Percentiles rank a stretch among this genome's conserved stretches.
phyloP scores from a whole-genome alignment of 2,888 invertebrate genomes.

The Melanchra persicariae region DNA sequence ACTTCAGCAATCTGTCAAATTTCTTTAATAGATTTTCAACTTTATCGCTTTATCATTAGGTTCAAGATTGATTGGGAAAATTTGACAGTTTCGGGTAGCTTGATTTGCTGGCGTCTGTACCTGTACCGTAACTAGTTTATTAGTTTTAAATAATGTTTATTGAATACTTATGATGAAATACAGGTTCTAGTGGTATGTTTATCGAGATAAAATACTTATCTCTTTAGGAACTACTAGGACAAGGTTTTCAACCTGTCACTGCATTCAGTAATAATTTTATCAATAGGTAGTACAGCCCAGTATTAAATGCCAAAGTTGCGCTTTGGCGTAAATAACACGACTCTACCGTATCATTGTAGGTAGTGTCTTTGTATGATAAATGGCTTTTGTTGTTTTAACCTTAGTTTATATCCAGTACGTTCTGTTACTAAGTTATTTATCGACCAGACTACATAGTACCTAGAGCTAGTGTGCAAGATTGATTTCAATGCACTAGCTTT shows the following conservation, averaged over 20 bases:
- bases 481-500: no score
- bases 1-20: no score
- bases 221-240: slow-evolving; percentile 9
- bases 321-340: background rate
- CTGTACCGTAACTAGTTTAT: no score
- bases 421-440: no score
- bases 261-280: slow-evolving; percentile 12
- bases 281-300: background rate
- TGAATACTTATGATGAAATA: background rate
- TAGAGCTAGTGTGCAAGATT: no score
- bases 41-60: no score
- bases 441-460: no score
- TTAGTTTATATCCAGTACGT: background rate
- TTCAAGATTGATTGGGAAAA: no score
- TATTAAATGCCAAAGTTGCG: slow-evolving; percentile 35
- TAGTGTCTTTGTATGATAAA: slow-evolving; percentile 9
- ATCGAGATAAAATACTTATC: background rate
- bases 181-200: background rate
- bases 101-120: no score
- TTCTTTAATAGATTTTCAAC: no score
- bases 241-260: slow-evolving; percentile 52
- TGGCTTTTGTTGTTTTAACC: background rate
- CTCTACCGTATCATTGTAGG: background rate
- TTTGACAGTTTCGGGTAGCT: no score
- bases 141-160: no score